These are phyloP conservation scores for Echinarachnius parma DNA, from an alignment of 53 echinoderm and acorn worm species.

Conservation along the genomic window DNA sequence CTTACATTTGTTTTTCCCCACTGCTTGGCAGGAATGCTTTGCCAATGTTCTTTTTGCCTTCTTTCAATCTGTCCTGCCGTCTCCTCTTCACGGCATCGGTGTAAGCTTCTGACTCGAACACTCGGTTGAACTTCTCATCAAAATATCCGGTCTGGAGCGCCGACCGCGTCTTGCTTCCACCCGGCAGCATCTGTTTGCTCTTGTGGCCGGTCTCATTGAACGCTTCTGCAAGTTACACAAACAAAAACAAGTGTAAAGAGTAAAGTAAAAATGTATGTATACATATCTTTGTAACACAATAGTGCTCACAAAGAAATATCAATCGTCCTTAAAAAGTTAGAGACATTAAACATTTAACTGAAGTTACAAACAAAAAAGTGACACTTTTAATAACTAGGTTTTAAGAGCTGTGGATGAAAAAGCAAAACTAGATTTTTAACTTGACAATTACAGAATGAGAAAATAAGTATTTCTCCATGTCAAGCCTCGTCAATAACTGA, in stretches of 20 bases:
- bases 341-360: too few relatives aligned
- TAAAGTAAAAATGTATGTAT: too few relatives aligned
- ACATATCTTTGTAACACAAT: too few relatives aligned
- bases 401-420: too few relatives aligned
- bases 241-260: not conserved
- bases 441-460: too few relatives aligned
- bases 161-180: slow-evolving; percentile 80
- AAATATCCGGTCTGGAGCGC: slow-evolving; percentile 88
- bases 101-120: slow-evolving; percentile 92
- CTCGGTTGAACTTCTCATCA: slow-evolving; percentile 80
- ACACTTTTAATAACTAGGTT: too few relatives aligned
- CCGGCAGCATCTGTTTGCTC: slow-evolving; percentile 92
- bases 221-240: slow-evolving; percentile 43
- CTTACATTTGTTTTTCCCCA: slow-evolving; percentile 96
- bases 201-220: slow-evolving; percentile 89
- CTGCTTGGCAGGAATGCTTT: slow-evolving; percentile 96
- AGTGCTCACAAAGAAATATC: too few relatives aligned
- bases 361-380: too few relatives aligned
- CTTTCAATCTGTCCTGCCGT: slow-evolving; percentile 73
- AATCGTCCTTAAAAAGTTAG: too few relatives aligned
- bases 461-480: too few relatives aligned
- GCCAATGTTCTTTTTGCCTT: slow-evolving; percentile 81
- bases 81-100: slow-evolving; percentile 90
- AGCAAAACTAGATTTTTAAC: too few relatives aligned
- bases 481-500: too few relatives aligned